These are phyloP conservation scores for Embidobia sp. DNA, from an alignment of 2,888 invertebrate genomes.

Conservation along the genomic window DNA sequence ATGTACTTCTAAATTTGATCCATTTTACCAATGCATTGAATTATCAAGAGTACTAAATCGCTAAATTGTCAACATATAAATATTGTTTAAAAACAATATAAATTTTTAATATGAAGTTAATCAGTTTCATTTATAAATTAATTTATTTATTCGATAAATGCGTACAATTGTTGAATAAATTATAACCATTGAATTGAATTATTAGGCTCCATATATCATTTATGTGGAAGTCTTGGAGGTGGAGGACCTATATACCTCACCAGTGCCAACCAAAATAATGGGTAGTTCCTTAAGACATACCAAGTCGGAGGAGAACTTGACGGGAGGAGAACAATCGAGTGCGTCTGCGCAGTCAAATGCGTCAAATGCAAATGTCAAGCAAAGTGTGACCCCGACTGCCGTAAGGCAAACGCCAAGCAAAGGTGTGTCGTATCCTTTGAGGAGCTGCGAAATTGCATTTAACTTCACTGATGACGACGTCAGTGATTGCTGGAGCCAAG, in stretches of 20 bases:
- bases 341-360: constrained; percentile 72
- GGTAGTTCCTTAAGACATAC: constrained; percentile 92
- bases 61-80: too few relatives aligned
- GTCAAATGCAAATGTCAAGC: constrained; percentile 72
- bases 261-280: constrained; percentile 94
- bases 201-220: constrained; percentile 96
- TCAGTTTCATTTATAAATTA: neutral
- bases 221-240: constrained; percentile 98
- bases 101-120: too few relatives aligned
- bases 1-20: constrained; percentile 83
- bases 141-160: too few relatives aligned
- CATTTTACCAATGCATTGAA: too few relatives aligned
- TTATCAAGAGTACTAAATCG: too few relatives aligned
- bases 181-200: neutral
- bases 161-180: neutral
- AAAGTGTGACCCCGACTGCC: constrained; percentile 68
- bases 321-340: constrained; percentile 81
- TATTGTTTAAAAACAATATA: too few relatives aligned
- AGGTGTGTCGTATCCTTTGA: constrained; percentile 73
- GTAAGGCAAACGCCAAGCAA: constrained; percentile 79
- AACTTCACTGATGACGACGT: constrained; percentile 83
- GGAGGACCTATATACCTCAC: constrained; percentile 90
- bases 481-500: constrained; percentile 95
- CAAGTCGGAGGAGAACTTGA: constrained; percentile 95
- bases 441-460: constrained; percentile 76